Evolutionary conservation across 1,140 invertebrate genomes (phyloP).

Genomic region (Leptoteleia sp.): DNA sequence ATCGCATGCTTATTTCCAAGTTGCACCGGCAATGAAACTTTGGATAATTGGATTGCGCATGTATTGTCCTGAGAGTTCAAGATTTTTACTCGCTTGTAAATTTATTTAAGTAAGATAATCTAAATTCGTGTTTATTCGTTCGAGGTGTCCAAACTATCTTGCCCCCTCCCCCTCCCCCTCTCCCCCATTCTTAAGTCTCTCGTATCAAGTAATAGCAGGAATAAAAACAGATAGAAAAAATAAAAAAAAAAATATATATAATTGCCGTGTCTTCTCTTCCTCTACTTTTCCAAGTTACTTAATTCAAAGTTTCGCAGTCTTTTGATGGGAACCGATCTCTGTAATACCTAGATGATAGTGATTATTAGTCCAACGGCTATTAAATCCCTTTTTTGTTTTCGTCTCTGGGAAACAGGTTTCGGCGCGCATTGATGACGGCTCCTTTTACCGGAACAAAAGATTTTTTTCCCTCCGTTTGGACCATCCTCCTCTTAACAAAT

Average conservation of each 20-base stretch:
- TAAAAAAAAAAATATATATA: no score
- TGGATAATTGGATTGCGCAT: conserved; percentile 39
- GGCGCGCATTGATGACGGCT: conserved; percentile 30
- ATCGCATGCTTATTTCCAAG: conserved; percentile 34
- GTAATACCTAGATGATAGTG: conserved; percentile 24
- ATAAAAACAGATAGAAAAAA: no score
- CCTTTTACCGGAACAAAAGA: conserved; percentile 20
- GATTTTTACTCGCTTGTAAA: conserved; percentile 23
- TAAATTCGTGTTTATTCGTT: conserved; percentile 26
- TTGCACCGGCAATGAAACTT: conserved; percentile 29
- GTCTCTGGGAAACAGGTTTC: conserved; percentile 34
- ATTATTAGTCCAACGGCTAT: conserved; percentile 42
- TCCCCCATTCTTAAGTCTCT: no score
- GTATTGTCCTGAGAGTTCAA: conserved; percentile 27
- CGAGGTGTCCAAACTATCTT: conserved; percentile 10
- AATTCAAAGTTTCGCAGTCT: conserved; percentile 21
- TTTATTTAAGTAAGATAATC: conserved; percentile 34
- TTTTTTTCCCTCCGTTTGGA: conserved; percentile 12
- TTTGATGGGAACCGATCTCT: conserved; percentile 28
- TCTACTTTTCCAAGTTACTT: conserved; percentile 17
- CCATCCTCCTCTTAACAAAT: conserved; percentile 7
- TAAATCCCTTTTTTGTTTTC: conserved; percentile 34
- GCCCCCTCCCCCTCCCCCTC: no score
- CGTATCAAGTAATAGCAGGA: no score
- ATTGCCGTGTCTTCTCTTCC: no score